Percentiles rank a stretch among this genome's conserved stretches.
Evolutionary conservation across 2,113 vertebrate genomes (phyloP).

Genomic region (Gadus chalcogrammus): DNA sequence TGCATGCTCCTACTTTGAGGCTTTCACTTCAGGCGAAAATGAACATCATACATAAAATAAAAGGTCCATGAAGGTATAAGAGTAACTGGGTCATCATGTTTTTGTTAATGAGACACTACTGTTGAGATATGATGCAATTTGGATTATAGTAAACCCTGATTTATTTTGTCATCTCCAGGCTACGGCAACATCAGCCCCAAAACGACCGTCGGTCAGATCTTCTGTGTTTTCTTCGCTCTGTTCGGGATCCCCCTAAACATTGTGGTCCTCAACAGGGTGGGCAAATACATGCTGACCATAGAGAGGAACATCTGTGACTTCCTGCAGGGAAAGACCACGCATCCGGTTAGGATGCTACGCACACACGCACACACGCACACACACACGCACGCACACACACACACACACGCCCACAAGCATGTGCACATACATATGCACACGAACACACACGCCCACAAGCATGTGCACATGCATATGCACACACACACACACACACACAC

Average conservation of each 20-base stretch:
- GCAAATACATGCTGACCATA: constrained; percentile 80
- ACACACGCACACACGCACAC: too few species aligned
- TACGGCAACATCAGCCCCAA: constrained; percentile 86
- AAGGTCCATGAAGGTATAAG: too few species aligned
- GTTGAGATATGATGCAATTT: not conserved
- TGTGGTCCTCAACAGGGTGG: constrained; percentile 83
- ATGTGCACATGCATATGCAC: not conserved
- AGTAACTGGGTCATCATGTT: too few species aligned
- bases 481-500: too few species aligned
- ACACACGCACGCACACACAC: not conserved
- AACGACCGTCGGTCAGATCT: constrained; percentile 76
- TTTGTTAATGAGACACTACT: too few species aligned
- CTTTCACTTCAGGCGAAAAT: too few species aligned
- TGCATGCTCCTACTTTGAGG: too few species aligned
- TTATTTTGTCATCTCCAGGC: constrained; percentile 65
- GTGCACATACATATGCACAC: too few species aligned
- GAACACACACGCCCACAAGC: too few species aligned
- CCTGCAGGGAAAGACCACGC: constrained; percentile 49
- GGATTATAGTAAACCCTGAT: not conserved
- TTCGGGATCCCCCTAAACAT: constrained; percentile 89
- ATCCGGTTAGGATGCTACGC: constrained; percentile 48
- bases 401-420: too few species aligned
- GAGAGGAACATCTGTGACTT: constrained; percentile 63
- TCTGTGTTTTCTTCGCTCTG: constrained; percentile 87
- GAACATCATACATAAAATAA: too few species aligned